A percentile compares a stretch with the other conserved stretches of the same genome.
phyloP scores from a whole-genome alignment of 2,888 invertebrate genomes.

The Invenusta paracnida region DNA sequence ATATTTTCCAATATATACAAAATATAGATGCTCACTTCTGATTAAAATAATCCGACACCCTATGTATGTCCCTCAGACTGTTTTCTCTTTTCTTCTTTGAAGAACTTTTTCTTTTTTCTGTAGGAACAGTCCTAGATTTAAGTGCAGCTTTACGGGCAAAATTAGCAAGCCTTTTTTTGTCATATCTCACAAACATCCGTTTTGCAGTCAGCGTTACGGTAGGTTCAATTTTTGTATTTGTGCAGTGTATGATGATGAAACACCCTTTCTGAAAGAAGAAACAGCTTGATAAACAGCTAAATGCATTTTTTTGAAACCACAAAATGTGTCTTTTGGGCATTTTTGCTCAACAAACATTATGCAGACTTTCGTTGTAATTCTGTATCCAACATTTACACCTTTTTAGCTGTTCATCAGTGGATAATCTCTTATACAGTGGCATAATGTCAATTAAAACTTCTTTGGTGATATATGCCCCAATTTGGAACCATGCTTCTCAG shows the following conservation, averaged over 20 bases:
- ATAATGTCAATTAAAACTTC: not conserved
- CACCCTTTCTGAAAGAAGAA: not conserved
- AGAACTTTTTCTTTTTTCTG: not conserved
- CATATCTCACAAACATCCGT: not conserved
- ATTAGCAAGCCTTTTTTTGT: not conserved
- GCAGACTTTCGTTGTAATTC: not conserved
- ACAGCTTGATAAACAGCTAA: not conserved
- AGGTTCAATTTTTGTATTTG: constrained; percentile 9
- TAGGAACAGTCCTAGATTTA: not conserved
- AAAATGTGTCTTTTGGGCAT: constrained; percentile 8
- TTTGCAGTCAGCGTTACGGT: not conserved
- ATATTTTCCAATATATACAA: not conserved
- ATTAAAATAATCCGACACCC: not conserved
- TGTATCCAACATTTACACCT: not conserved
- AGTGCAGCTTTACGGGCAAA: not conserved
- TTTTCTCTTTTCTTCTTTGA: not conserved
- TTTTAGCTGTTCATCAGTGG: not conserved
- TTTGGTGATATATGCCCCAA: not conserved
- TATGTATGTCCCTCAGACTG: not conserved
- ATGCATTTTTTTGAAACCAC: not conserved
- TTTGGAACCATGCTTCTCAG: not conserved
- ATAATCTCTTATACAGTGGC: not conserved
- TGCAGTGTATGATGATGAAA: constrained; percentile 6
- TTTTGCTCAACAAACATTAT: not conserved
- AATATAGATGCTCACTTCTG: not conserved